Evolutionary conservation across 2,113 vertebrate species (phyloP).

Genomic region (Gasterosteus aculeatus): DNA sequence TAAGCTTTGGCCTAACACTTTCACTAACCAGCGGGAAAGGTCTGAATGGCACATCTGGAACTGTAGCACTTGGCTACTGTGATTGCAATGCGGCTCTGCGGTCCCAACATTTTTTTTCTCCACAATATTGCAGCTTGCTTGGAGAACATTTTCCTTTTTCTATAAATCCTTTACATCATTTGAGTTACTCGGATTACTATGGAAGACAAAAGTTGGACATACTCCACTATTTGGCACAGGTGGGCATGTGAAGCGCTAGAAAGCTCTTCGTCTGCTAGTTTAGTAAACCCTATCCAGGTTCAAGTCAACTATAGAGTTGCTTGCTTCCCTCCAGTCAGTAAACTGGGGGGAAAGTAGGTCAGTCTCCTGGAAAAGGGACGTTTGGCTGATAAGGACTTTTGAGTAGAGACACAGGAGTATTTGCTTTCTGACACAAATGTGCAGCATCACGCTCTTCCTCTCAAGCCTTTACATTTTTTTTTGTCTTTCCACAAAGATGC

Average conservation of each 20-base stretch:
- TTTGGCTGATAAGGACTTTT: not conserved
- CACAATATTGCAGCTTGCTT: not conserved
- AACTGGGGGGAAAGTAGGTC: not conserved
- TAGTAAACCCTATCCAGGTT: not conserved
- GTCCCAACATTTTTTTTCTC: not conserved
- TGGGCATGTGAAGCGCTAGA: not conserved
- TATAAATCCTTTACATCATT: not conserved
- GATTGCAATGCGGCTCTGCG: not conserved
- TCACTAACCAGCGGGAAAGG: not conserved
- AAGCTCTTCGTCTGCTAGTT: not conserved
- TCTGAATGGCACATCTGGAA: not conserved
- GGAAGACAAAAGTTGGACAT: not conserved
- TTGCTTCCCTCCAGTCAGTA: constrained; percentile 9
- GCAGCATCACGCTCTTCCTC: not conserved
- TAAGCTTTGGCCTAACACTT: not conserved
- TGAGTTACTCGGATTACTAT: constrained; percentile 24
- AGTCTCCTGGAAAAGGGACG: constrained; percentile 9
- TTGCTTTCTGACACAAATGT: constrained; percentile 15
- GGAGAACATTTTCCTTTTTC: not conserved
- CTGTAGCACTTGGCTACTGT: not conserved
- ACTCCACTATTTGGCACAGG: not conserved
- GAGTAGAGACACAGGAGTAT: not conserved
- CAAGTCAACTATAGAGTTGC: not conserved
- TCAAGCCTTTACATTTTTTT: constrained; percentile 3
- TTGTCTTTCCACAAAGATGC: constrained; percentile 73